Evolutionary conservation across 2,888 invertebrate species (phyloP), one percentile per base, ranked within the genome.

Genomic region (Cartodere bifasciata): DNA sequence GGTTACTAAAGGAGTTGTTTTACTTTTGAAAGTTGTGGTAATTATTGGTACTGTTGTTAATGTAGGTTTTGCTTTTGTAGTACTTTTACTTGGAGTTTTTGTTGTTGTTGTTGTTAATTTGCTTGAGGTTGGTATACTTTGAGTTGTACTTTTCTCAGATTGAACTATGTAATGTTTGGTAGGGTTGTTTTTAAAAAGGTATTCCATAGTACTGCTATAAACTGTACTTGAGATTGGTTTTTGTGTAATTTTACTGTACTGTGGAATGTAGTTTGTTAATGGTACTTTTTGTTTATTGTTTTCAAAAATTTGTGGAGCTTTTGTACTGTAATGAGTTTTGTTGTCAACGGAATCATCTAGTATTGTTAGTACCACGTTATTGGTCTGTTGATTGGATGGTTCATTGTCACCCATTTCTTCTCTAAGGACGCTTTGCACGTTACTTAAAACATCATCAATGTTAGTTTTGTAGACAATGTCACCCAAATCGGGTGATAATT

Each of bases 361-460:
- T n/a, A n/a, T n/a, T 70, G 60, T 2, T 68, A 66, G 40, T 61
- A 47, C n/a, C 41, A 37, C 22, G 44, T 35, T 32, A 46, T 23
- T 29, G 48, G 45, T n/a, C 38, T 64, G 73, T 61, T 63, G 75
- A 51, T 56, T 67, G 48, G 64, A 56, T 27, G n/a, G n/a, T n/a
- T n/a, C n/a, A n/a, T n/a, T n/a, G n/a, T n/a, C n/a, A n/a, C 75
- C 76, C 57, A 82, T 70, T 60, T 86, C 84, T 30, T 77, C 76
- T 56, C 81, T 82, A 0, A 87, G 60, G 9, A 87, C 85, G 53
- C 73, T 82, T 53, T 87, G 85, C 1, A 87, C 86, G 46, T 80
- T 84, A 20, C 74, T 74, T 0, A 87, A 80, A 4, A 87, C 82
- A 40, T 74, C 84, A 48, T 83, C 76, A 0, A 86, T 80, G 56